These are phyloP conservation scores for Artibeus jamaicensis DNA, from an alignment of 2,797 vertebrate species.

Conservation along the genomic window DNA sequence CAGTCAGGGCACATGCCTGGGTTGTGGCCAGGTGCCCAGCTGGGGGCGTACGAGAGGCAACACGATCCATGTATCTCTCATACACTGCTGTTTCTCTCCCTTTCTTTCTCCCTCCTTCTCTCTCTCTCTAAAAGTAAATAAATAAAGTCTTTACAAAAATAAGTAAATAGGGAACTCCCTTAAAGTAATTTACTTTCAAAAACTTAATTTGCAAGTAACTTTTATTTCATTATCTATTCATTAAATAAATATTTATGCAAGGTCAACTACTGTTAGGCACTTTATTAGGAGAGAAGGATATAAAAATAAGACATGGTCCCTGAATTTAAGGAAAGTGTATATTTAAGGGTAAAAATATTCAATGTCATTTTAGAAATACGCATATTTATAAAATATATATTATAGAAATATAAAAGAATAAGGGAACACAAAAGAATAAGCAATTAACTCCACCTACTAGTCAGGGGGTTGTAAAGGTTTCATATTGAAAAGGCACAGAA, in stretches of 20 bases:
- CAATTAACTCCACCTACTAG: background rate
- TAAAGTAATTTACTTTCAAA: background rate
- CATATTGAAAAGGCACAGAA: background rate
- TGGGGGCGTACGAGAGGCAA: no score
- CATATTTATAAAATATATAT: background rate
- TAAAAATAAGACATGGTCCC: background rate
- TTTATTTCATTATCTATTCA: background rate
- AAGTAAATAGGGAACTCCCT: background rate
- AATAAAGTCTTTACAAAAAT: no score
- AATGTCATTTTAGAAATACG: background rate
- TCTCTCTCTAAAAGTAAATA: no score
- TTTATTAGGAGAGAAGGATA: background rate
- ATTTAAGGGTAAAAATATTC: background rate
- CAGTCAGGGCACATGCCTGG: no score
- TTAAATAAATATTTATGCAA: background rate
- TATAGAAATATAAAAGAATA: background rate
- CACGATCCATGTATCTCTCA: no score
- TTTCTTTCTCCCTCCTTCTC: no score
- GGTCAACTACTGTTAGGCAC: background rate
- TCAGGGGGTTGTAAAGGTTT: background rate
- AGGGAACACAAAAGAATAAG: background rate
- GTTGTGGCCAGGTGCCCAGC: no score
- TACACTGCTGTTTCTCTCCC: no score
- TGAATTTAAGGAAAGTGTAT: background rate
- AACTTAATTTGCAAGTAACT: background rate